Base-by-base conservation (phyloP, 92 coral and sea anemone genomes). In the Porites cylindrica region DNA sequence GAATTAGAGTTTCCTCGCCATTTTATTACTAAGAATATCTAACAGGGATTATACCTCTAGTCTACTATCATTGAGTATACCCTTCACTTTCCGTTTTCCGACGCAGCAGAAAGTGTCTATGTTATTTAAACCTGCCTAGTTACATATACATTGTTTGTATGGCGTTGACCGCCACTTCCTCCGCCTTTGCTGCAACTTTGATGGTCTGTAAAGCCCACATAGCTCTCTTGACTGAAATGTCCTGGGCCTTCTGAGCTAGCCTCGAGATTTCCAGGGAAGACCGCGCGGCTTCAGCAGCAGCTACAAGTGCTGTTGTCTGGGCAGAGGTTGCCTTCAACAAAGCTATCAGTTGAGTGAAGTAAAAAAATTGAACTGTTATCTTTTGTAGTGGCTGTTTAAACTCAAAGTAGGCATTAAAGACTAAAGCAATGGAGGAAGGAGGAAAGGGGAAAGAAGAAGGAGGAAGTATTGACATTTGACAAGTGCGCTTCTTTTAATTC, bases 221-320 rank as follows among this genome's bases (percentile, higher is more conserved):
- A 7, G 98, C 98, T 82, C 98, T 93, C 68, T 94, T 91, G 21
- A 95, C 96, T 51, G 98, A 87, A 69, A 95, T 93, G 62, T 88
- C 94, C 79, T 95, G 94, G 26, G 98, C 98, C 65, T 95, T 95
- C 85, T 86, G 88, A 14, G 96, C 96, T 60, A 95, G 91, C 67
- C 85, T 86, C 54, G 98, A 90, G 86, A 95, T 95, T 69, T 89
- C 94, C 47, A 95, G 75, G 17, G 96, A 93, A 23, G 98, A 95
- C 17, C 96, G 94, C 88, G 98, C 98, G 21, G 96, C 98, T 72
- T 95, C 91, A 10, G 98, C 98, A 24, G 98, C 98, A 14, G 98
- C 98, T 64, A 95, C 98, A 88, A 95, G 90, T 26, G 98, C 91
- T 63, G 96, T 93, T 70, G 98, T 95, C 93, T 95, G 98, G 85